phyloP scores from a whole-genome alignment of 2,113 vertebrate genomes.

The Sprattus sprattus region DNA sequence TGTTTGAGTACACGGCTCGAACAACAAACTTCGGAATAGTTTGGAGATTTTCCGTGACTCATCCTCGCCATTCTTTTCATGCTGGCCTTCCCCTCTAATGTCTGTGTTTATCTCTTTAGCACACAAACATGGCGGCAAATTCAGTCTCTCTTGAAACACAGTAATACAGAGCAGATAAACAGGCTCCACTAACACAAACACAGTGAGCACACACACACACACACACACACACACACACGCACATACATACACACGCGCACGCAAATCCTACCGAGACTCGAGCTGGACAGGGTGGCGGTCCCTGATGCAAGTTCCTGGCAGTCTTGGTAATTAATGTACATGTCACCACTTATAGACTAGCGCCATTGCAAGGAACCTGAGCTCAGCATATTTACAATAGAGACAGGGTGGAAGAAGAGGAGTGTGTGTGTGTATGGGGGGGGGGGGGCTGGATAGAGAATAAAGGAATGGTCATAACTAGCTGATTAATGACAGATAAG shows the following conservation, averaged over 20 bases:
- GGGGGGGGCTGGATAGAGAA: constrained; percentile 38
- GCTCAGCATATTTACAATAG: constrained; percentile 69
- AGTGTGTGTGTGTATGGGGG: constrained; percentile 11
- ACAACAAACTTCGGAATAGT: background rate
- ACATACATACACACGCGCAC: constrained; percentile 25
- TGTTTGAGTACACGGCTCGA: background rate
- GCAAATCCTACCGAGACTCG: constrained; percentile 17
- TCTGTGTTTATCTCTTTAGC: background rate
- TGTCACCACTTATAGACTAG: constrained; percentile 69
- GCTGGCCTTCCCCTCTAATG: background rate
- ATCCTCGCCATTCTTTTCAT: background rate
- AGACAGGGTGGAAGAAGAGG: constrained; percentile 37
- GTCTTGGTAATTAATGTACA: constrained; percentile 74
- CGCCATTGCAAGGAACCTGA: constrained; percentile 65
- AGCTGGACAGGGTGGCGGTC: constrained; percentile 52
- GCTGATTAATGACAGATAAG: constrained; percentile 50
- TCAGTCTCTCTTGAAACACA: background rate
- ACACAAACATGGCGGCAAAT: background rate
- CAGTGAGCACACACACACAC: background rate
- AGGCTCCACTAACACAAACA: background rate
- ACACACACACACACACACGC: background rate
- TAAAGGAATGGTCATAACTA: constrained; percentile 38
- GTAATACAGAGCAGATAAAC: background rate
- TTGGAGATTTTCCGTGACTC: background rate
- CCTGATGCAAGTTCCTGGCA: constrained; percentile 67